These are phyloP conservation scores for Macropis europaea DNA, from an alignment of 2,888 invertebrate species.

Conservation along the genomic window DNA sequence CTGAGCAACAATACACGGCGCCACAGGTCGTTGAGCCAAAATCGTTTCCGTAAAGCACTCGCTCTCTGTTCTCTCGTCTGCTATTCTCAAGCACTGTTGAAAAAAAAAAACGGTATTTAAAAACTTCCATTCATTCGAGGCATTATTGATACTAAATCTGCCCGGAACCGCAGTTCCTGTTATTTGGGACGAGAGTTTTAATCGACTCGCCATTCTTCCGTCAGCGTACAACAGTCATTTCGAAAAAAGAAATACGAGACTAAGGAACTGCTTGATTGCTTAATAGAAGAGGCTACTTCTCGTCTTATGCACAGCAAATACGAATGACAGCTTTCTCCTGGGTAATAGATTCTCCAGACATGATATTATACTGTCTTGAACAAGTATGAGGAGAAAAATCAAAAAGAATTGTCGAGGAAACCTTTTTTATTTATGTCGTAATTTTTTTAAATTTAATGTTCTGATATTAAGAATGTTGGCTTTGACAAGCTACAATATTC, in stretches of 20 bases:
- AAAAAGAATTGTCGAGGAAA: not conserved
- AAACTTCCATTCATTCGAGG: not conserved
- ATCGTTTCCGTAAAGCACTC: constrained; percentile 28
- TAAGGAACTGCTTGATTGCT: too few relatives aligned
- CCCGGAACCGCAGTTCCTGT: not conserved
- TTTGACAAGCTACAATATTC: too few relatives aligned
- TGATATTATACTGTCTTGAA: too few relatives aligned
- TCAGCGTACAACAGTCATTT: not conserved
- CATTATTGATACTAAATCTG: constrained; percentile 20
- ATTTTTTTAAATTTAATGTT: too few relatives aligned
- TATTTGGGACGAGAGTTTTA: not conserved
- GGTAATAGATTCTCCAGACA: too few relatives aligned
- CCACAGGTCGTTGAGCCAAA: constrained; percentile 61
- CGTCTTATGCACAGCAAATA: too few relatives aligned
- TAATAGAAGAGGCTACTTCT: too few relatives aligned
- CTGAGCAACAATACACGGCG: constrained; percentile 55
- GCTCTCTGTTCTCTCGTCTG: not conserved
- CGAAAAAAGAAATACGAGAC: not conserved
- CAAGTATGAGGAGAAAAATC: too few relatives aligned
- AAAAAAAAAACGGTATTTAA: not conserved
- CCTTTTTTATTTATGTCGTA: not conserved
- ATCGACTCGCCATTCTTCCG: constrained; percentile 4
- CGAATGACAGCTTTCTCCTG: too few relatives aligned
- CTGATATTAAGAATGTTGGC: too few relatives aligned
- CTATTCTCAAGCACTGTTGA: not conserved